Percentiles rank a stretch among this genome's conserved stretches.
Evolutionary conservation across 2,113 vertebrate genomes (phyloP).

Genomic region (Neodon shergylaensis): DNA sequence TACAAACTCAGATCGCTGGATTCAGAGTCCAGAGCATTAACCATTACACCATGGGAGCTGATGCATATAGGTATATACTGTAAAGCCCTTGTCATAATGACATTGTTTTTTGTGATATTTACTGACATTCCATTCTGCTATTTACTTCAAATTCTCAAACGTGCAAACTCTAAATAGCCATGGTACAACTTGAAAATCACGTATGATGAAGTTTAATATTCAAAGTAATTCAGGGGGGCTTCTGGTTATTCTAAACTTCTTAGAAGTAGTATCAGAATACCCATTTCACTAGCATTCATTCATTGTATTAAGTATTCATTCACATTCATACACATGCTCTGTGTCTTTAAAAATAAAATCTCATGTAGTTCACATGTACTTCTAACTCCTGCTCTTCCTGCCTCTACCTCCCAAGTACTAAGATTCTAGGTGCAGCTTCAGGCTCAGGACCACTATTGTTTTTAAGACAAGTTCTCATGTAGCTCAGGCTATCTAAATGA

Average conservation of each 20-base stretch:
- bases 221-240: slow-evolving; percentile 30
- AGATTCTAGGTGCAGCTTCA: background rate
- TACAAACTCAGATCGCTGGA: no score
- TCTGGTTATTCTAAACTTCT: slow-evolving; percentile 27
- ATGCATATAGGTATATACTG: background rate
- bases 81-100: background rate
- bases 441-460: background rate
- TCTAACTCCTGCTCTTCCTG: background rate
- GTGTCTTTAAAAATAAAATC: background rate
- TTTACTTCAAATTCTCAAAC: slow-evolving; percentile 33
- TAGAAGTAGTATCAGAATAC: background rate
- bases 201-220: slow-evolving; percentile 17
- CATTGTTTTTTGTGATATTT: background rate
- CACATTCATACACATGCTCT: background rate
- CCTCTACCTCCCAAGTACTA: background rate
- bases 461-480: background rate
- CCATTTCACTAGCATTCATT: background rate
- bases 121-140: background rate
- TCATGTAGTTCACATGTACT: background rate
- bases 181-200: slow-evolving; percentile 48
- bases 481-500: background rate
- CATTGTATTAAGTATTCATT: background rate
- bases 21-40: no score
- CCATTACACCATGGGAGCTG: no score
- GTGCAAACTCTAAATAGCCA: background rate